Evolutionary conservation across 1,140 invertebrate species (phyloP), one percentile per base, ranked within the genome.

Genomic region (Rhopalosiphum padi): DNA sequence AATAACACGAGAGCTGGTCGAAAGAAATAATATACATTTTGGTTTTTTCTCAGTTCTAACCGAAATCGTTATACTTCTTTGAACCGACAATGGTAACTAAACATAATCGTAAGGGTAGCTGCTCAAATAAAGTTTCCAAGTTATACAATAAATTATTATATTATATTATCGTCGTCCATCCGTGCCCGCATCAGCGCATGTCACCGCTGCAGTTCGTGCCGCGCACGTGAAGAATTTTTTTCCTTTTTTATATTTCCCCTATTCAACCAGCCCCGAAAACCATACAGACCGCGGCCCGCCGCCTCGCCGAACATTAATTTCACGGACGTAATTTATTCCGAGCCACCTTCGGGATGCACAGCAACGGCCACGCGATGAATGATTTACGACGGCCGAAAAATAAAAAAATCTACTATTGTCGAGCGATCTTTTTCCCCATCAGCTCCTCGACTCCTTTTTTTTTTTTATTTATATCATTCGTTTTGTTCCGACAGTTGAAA

Each of bases 381-480:
- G 83, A 85, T 85, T 85, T 85, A 85, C 83, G 83, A 41, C 9
- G 22, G 41, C 83, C 37, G 2, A 41, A 85, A 85, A 68, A 68
- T n/a, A 22, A 85, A 87, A 87, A 89, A 53, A 89, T 89, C 48
- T 22, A 37, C 87, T 23, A 89, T 89, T 89, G 87, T 53, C 21
- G n/a, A 37, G 9, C 48, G 87, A 88, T 51, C 22, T 88, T 88
- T 48, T 86, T 18, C 30, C n/a, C 22, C 48, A 41, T 41, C 41
- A 21, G n/a, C 15, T 35, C 21, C 87, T 6, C 30, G 5, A 11
- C 60, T 77, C 30, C 11, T 68, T 68, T 68, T 68, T 53, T 89
- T 43, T 86, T 25, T 22, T 46, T 48, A 48, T n/a, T 87, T 8
- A 51, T 88, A 51, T 9, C 30, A 22, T 88, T 88, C 43, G 86